Percentiles rank a stretch among this genome's conserved stretches.
These are phyloP conservation scores for Lophochroa leadbeateri DNA, from an alignment of 2,113 vertebrate genomes.

Conservation along the genomic window DNA sequence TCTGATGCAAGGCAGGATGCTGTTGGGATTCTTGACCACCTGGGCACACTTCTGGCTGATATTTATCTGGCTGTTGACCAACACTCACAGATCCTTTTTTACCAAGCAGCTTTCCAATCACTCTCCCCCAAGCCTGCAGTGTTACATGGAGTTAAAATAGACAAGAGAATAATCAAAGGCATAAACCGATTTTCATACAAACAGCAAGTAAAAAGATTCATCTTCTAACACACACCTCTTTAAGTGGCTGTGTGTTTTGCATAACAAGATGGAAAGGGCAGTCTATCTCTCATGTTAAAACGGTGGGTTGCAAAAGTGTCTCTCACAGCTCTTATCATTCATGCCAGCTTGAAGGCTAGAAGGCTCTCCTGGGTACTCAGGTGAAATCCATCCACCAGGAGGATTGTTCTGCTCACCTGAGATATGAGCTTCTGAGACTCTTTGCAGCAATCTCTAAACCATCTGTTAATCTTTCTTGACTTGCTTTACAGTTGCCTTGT, in stretches of 20 bases:
- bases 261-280: not conserved
- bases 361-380: not conserved
- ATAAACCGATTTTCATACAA: rapidly evolving
- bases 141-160: not conserved
- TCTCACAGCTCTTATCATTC: not conserved
- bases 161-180: not conserved
- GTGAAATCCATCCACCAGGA: not conserved
- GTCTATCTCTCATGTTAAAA: not conserved
- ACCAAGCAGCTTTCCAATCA: not conserved
- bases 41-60: not conserved
- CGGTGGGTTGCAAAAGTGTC: not conserved
- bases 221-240: not conserved
- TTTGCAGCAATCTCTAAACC: not conserved
- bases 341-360: not conserved
- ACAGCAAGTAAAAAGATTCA: not conserved
- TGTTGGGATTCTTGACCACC: not conserved
- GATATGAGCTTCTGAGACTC: not conserved
- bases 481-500: not conserved
- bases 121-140: not conserved
- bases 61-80: not conserved
- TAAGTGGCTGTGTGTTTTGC: not conserved
- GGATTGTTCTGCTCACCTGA: not conserved
- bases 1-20: not conserved
- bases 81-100: too few species aligned
- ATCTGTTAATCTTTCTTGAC: not conserved